Evolutionary conservation across 2,888 invertebrate species (phyloP), one percentile per base, ranked within the genome.

Genomic region (Cheilosia grossa): DNA sequence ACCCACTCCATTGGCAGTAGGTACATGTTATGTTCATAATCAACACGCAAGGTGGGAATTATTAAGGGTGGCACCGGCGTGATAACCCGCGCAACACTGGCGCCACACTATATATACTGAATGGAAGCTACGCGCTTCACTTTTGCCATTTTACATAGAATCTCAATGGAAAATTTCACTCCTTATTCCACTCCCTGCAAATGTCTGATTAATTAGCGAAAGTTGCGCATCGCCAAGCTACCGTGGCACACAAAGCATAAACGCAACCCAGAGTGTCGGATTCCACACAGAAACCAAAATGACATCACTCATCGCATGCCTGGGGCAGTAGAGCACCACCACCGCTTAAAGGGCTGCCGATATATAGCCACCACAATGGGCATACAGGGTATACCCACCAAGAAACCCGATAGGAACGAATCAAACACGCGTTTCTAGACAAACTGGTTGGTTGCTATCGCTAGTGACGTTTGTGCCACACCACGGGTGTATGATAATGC

Each of bases 371-470:
- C 21, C 49, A n/a, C 19, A 5, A 40, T 19, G 5, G 37, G 17
- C n/a, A 33, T 30, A 53, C 13, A 10, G 2, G 10, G 33, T 33
- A 33, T 10, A 33, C 3, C 33, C 27, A 44, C 37, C 27, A 74
- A 79, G 82, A 64, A 83, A 83, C 54, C 51, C 15, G 72, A 83
- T 82, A 82, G 53, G 47, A 47, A 70, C 64, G 75, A 51, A 81
- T 77, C 37, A 78, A 82, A 24, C 54, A 47, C 15, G 66, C 17
- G 17, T 61, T 56, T 61, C 77, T 49, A 78, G 78, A 72, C 54
- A 72, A 78, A 78, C 82, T 56, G 21, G 77, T 72, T 47, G 21
- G 21, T 21, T 21, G 21, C 21, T 21, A 21, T 21, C 2, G 19
- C 51, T 59, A 15, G 63, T 73, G 63, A 67, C 64, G 63, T 64